These are phyloP conservation scores for Hirudinaria manillensis DNA, from an alignment of 2,888 invertebrate species.

Conservation along the genomic window DNA sequence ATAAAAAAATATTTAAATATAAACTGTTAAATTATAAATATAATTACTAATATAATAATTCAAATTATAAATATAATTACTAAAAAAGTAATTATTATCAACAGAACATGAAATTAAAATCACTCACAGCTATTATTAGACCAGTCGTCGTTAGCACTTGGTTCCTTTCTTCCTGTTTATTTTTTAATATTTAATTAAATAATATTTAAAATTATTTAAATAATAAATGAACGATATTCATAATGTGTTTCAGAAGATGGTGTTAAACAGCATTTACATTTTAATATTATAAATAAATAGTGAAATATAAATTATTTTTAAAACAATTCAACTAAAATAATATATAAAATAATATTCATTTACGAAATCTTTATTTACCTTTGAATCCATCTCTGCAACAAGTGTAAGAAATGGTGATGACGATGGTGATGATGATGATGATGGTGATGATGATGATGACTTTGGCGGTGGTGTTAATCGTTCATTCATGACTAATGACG, in stretches of 20 bases:
- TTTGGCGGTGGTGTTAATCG: neutral
- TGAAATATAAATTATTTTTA: neutral
- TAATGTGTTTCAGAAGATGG: too few relatives aligned
- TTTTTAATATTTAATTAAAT: neutral
- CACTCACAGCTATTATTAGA: conserved; percentile 38
- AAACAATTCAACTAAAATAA: neutral
- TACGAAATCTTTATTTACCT: neutral
- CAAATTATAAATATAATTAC: neutral
- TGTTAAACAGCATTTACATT: too few relatives aligned
- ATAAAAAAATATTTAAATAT: neutral
- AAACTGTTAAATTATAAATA: neutral
- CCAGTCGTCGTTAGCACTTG: conserved; percentile 39
- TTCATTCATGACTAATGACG: neutral
- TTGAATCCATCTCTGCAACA: neutral
- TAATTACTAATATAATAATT: neutral
- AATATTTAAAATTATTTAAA: neutral
- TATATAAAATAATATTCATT: neutral
- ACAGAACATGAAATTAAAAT: neutral
- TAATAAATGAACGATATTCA: neutral
- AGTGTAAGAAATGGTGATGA: conserved; percentile 5
- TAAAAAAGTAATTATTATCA: neutral
- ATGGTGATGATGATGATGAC: conserved; percentile 17
- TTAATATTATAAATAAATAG: neutral
- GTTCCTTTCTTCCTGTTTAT: conserved; percentile 37
- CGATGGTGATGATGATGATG: conserved; percentile 18